Conservation (phyloP, 2,113 vertebrate species). For the Laticauda laticaudata region DNA sequence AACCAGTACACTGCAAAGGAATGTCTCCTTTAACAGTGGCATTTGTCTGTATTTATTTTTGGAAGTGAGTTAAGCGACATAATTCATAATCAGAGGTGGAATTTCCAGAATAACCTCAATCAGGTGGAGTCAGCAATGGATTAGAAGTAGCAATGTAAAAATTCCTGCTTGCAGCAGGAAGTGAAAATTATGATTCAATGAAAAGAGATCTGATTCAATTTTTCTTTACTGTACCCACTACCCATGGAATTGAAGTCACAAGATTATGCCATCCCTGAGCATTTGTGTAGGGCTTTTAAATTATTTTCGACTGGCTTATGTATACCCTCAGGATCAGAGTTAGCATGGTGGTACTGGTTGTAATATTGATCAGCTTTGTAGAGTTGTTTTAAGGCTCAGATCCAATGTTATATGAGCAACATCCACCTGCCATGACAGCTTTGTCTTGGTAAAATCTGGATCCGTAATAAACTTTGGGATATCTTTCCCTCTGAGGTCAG, state of each 20-base stretch:
- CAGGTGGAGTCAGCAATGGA: not conserved
- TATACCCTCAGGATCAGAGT: not conserved
- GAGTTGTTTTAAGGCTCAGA: not conserved
- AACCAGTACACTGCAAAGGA: not conserved
- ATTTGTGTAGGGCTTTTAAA: not conserved
- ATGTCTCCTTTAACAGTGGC: not conserved
- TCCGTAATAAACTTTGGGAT: not conserved
- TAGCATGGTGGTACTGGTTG: not conserved
- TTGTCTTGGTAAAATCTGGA: not conserved
- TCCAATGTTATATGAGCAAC: not conserved
- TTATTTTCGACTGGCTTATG: not conserved
- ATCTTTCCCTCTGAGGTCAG: not conserved
- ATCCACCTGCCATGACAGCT: not conserved
- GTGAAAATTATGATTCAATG: constrained; percentile 1
- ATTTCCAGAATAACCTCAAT: not conserved
- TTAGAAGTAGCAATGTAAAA: not conserved
- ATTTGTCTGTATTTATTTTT: not conserved
- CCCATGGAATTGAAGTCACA: not conserved
- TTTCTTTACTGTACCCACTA: not conserved
- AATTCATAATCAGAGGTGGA: not conserved
- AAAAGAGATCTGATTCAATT: not conserved
- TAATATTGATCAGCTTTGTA: not conserved
- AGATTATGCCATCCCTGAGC: not conserved
- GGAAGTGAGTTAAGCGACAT: not conserved
- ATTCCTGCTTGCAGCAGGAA: not conserved